phyloP scores from a whole-genome alignment of 1,140 invertebrate species.

The Drosophila ironensis region DNA sequence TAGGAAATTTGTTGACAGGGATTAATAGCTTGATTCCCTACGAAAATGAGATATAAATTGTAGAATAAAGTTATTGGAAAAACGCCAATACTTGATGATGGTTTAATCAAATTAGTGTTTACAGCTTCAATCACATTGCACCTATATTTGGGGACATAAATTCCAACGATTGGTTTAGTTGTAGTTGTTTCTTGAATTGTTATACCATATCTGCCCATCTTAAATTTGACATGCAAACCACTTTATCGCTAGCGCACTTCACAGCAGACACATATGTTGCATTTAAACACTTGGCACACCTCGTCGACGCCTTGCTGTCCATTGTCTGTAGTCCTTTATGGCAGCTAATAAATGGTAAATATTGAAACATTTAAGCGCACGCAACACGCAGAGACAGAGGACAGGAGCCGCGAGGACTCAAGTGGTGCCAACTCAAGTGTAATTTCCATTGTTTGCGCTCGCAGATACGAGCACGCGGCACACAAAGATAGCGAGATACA shows the following conservation, averaged over 20 bases:
- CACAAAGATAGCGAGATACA: slow-evolving; percentile 8
- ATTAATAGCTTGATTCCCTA: too few species aligned
- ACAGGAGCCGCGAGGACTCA: slow-evolving; percentile 38
- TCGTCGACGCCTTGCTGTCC: not conserved
- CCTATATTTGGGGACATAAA: too few species aligned
- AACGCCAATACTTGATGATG: too few species aligned
- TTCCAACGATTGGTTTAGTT: too few species aligned
- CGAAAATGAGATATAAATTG: too few species aligned
- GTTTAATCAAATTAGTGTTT: too few species aligned
- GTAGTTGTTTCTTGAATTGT: too few species aligned
- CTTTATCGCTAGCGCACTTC: slow-evolving; percentile 14
- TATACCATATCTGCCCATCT: not conserved
- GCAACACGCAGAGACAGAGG: slow-evolving; percentile 36
- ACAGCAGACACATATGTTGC: slow-evolving; percentile 26
- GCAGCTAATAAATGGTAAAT: slow-evolving; percentile 72
- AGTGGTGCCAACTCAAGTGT: slow-evolving; percentile 67
- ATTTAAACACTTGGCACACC: slow-evolving; percentile 38
- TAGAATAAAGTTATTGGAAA: too few species aligned
- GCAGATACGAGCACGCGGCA: slow-evolving; percentile 25
- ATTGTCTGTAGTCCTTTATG: slow-evolving; percentile 27
- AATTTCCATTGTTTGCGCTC: slow-evolving; percentile 66
- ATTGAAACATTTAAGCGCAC: slow-evolving; percentile 70
- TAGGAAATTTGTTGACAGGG: too few species aligned
- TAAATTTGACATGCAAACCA: not conserved
- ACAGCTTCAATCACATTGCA: too few species aligned